These are phyloP conservation scores for Orthonevra nobilis DNA, from an alignment of 2,888 invertebrate species.

Conservation along the genomic window DNA sequence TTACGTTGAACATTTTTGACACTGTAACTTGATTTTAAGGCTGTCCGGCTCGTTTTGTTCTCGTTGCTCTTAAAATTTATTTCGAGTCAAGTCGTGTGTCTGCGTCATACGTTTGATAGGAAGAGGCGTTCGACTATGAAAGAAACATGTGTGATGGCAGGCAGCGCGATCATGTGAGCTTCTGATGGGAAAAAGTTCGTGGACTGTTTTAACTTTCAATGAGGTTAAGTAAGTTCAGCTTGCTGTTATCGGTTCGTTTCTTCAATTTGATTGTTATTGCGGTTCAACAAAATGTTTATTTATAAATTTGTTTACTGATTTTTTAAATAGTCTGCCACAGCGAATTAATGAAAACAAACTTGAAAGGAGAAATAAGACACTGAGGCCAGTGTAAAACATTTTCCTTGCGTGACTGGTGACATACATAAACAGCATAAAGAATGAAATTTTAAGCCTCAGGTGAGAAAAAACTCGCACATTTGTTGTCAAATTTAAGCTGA, in stretches of 20 bases:
- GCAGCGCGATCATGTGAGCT: not conserved
- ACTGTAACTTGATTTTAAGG: slow-evolving; percentile 15
- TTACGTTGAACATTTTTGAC: slow-evolving; percentile 18
- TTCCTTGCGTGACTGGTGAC: too few relatives aligned
- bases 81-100: not conserved
- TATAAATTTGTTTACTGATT: not conserved
- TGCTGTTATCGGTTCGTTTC: slow-evolving; percentile 10
- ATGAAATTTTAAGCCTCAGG: too few relatives aligned
- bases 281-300: not conserved
- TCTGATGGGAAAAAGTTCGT: not conserved
- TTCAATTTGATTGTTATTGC: slow-evolving; percentile 8
- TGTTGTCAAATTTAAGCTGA: too few relatives aligned
- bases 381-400: too few relatives aligned
- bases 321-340: too few relatives aligned
- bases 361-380: too few relatives aligned
- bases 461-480: too few relatives aligned
- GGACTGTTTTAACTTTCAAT: not conserved
- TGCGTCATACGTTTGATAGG: slow-evolving; percentile 4
- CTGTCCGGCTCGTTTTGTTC: not conserved
- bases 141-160: not conserved
- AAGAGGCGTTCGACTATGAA: not conserved
- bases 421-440: too few relatives aligned
- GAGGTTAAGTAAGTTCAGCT: slow-evolving; percentile 28
- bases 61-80: not conserved
- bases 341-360: too few relatives aligned